phyloP scores from a whole-genome alignment of 30 jellyfish, hydroid and myxozoan genomes.

The Turritopsis dohrnii region DNA sequence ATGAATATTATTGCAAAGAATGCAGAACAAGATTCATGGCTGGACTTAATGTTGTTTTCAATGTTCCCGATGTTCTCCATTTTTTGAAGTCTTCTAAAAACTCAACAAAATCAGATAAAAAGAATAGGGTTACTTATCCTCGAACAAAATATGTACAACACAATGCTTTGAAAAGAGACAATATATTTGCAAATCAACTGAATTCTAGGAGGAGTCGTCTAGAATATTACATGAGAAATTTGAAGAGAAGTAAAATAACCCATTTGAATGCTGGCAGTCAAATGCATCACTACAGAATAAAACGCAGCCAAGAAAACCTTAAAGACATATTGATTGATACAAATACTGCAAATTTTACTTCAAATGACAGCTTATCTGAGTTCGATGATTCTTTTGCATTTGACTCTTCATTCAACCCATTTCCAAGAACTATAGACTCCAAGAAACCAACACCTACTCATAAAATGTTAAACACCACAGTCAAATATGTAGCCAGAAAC shows the following conservation, averaged over 20 bases:
- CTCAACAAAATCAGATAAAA: neutral
- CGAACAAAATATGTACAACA: neutral
- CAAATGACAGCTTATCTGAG: slow-evolving; percentile 1
- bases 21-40: slow-evolving; percentile 28
- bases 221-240: slow-evolving; percentile 3
- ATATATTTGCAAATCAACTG: neutral
- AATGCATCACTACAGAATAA: neutral
- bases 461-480: neutral
- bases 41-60: slow-evolving; percentile 24
- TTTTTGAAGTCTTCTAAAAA: slow-evolving; percentile 12
- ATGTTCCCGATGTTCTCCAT: slow-evolving; percentile 10
- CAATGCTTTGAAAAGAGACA: neutral
- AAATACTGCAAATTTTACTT: neutral
- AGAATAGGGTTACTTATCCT: neutral
- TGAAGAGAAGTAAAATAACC: neutral
- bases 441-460: neutral
- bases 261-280: neutral
- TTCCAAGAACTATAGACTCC: neutral
- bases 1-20: slow-evolving; percentile 16
- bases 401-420: neutral
- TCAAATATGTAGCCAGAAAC: neutral
- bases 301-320: neutral
- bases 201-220: neutral
- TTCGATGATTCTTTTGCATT: slow-evolving; percentile 12
- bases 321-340: neutral